phyloP scores from a whole-genome alignment of 2,888 invertebrate genomes.

The Microctonus hyperodae region DNA sequence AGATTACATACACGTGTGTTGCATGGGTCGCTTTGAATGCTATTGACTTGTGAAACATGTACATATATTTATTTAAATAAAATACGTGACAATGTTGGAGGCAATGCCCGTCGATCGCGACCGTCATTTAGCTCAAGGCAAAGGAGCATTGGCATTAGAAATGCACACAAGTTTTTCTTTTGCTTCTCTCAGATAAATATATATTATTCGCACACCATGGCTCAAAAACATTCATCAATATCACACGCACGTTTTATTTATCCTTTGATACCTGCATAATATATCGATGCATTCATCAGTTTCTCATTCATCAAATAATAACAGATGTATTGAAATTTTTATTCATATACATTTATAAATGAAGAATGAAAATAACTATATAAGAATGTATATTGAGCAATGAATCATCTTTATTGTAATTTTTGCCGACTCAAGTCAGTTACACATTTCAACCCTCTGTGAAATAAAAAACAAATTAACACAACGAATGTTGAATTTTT shows the following conservation, averaged over 20 bases:
- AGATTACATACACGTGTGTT: constrained; percentile 15
- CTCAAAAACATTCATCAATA: not conserved
- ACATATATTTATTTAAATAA: constrained; percentile 32
- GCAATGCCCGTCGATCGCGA: constrained; percentile 50
- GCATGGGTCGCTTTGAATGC: constrained; percentile 34
- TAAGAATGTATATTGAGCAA: too few species aligned
- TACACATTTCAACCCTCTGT: too few species aligned
- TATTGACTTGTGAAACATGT: constrained; percentile 39
- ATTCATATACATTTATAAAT: not conserved
- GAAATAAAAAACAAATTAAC: too few species aligned
- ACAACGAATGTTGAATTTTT: too few species aligned
- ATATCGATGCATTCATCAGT: constrained; percentile 11
- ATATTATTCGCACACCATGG: not conserved
- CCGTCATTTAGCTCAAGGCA: constrained; percentile 55
- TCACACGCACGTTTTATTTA: constrained; percentile 13
- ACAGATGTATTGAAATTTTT: constrained; percentile 13
- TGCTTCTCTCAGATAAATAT: constrained; percentile 26
- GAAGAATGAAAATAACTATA: too few species aligned
- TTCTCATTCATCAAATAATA: constrained; percentile 13
- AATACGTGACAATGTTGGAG: constrained; percentile 44
- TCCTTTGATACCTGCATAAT: constrained; percentile 19
- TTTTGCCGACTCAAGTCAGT: too few species aligned
- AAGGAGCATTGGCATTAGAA: constrained; percentile 53
- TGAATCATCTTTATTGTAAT: too few species aligned
- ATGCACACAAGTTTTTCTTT: constrained; percentile 46